These are phyloP conservation scores for Micrasema longulum DNA, from an alignment of 1,140 invertebrate genomes.

Conservation along the genomic window DNA sequence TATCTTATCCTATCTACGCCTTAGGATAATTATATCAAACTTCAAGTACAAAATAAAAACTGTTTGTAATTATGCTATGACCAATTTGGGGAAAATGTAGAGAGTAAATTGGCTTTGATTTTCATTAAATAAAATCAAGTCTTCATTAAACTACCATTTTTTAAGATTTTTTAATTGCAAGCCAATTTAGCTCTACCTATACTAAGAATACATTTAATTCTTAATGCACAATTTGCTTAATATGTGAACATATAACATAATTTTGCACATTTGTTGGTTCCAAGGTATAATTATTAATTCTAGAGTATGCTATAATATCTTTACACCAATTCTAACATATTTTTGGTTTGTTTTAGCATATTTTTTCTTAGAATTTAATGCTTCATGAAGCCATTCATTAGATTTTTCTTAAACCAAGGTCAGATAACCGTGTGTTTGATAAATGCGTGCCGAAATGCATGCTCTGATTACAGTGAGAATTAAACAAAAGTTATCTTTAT, in stretches of 20 bases:
- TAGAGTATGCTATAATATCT: slow-evolving; percentile 19
- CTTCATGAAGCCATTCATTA: neutral
- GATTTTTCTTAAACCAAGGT: too few species aligned
- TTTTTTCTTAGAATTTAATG: neutral
- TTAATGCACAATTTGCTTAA: too few species aligned
- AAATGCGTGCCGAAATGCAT: slow-evolving; percentile 14
- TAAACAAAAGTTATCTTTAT: neutral
- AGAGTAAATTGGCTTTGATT: neutral
- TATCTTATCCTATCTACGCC: too few species aligned
- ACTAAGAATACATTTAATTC: neutral
- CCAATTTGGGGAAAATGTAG: too few species aligned
- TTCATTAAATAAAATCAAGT: neutral
- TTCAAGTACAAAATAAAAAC: too few species aligned
- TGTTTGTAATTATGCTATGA: too few species aligned
- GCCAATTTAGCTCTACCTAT: neutral
- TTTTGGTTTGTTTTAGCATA: slow-evolving; percentile 15
- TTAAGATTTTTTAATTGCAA: neutral
- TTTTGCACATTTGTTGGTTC: neutral
- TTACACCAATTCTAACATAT: slow-evolving; percentile 28
- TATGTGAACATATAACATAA: too few species aligned
- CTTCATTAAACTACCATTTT: too few species aligned
- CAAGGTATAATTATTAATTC: slow-evolving; percentile 6
- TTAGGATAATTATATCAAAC: too few species aligned
- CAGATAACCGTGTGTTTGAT: too few species aligned
- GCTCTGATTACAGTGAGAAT: neutral